These are phyloP conservation scores for Acromyrmex charruanus DNA, from an alignment of 1,140 invertebrate species.

Conservation along the genomic window DNA sequence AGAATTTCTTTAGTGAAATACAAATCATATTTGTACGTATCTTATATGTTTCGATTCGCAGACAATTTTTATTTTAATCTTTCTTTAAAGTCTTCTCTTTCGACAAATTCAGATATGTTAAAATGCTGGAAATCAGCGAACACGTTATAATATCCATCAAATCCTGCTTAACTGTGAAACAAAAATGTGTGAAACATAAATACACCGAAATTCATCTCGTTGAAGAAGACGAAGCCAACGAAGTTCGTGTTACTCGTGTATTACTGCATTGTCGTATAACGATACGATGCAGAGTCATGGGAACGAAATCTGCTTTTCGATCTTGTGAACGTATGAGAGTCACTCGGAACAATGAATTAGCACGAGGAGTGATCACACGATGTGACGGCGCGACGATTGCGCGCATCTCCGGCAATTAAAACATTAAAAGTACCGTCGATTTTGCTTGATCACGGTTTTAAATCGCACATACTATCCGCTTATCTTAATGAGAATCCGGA, in stretches of 20 bases:
- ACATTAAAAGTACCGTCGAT: slow-evolving; percentile 34
- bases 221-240: not conserved
- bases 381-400: slow-evolving; percentile 17
- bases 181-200: not conserved
- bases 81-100: not conserved
- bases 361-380: slow-evolving; percentile 11
- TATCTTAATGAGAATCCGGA: slow-evolving; percentile 59
- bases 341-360: slow-evolving; percentile 41
- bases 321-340: slow-evolving; percentile 14
- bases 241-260: not conserved
- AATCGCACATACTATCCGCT: slow-evolving; percentile 31
- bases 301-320: slow-evolving; percentile 16
- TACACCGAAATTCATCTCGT: not conserved
- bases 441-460: slow-evolving; percentile 54
- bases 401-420: slow-evolving; percentile 45
- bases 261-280: not conserved
- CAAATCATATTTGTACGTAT: not conserved
- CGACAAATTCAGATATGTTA: not conserved
- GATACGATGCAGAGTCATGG: not conserved
- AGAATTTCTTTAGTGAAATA: not conserved
- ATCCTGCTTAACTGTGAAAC: not conserved
- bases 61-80: not conserved
- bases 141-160: not conserved
- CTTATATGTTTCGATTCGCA: not conserved
- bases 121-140: not conserved